Percentiles rank a stretch among this genome's conserved stretches.
These are phyloP conservation scores for Festucalex cinctus DNA, from an alignment of 2,113 vertebrate genomes.

Conservation along the genomic window DNA sequence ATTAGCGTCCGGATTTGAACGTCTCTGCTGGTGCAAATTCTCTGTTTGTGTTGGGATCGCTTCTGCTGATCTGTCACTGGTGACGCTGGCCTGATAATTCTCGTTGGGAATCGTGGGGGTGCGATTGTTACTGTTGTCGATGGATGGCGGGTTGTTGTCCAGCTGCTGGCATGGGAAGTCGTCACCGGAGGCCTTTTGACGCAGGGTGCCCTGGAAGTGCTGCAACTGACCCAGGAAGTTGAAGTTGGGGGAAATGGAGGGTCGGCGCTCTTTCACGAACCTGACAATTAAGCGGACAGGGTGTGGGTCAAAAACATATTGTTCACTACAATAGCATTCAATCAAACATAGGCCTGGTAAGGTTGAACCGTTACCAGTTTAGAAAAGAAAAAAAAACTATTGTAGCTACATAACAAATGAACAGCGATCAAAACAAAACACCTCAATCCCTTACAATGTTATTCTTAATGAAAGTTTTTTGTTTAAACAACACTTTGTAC, in stretches of 20 bases:
- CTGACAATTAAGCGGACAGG: constrained; percentile 43
- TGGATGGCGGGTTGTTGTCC: constrained; percentile 14
- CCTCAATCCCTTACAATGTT: too few species aligned
- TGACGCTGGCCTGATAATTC: neutral
- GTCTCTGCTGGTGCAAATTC: constrained; percentile 13
- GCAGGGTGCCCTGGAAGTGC: constrained; percentile 72
- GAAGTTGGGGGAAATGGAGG: constrained; percentile 80
- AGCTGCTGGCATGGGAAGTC: constrained; percentile 14
- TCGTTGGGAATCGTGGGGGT: constrained; percentile 11
- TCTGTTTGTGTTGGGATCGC: constrained; percentile 13
- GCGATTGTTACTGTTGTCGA: neutral
- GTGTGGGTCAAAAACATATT: neutral
- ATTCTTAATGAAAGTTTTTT: neutral
- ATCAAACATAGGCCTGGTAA: neutral
- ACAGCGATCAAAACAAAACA: too few species aligned
- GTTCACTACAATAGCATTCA: neutral
- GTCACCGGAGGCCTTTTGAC: constrained; percentile 21
- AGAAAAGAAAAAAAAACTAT: neutral
- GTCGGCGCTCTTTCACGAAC: constrained; percentile 79
- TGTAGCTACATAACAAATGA: too few species aligned
- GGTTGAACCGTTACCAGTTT: neutral
- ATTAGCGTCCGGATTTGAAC: neutral
- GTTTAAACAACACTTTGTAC: neutral
- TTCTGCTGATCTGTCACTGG: neutral
- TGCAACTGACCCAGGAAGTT: constrained; percentile 82